These are phyloP conservation scores for Eupeodes latifasciatus DNA, from an alignment of 2,888 invertebrate genomes.

Conservation along the genomic window DNA sequence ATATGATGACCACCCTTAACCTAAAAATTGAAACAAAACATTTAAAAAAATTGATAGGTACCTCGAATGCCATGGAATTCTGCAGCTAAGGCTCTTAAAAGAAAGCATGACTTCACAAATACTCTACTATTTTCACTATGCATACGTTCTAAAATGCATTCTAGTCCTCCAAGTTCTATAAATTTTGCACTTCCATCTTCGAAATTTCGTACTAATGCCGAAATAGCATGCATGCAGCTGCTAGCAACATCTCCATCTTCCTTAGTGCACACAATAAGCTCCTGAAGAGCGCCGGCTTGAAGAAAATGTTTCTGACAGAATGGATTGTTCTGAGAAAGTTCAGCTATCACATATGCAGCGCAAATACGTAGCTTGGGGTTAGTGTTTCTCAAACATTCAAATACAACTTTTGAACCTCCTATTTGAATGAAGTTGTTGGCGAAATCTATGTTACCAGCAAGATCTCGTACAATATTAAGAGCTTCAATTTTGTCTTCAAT, in stretches of 20 bases:
- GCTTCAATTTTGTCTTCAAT: constrained; percentile 86
- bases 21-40: too few species aligned
- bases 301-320: constrained; percentile 91
- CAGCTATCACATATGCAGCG: constrained; percentile 90
- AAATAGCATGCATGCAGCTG: constrained; percentile 91
- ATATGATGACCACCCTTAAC: too few species aligned
- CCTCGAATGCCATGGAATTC: constrained; percentile 86
- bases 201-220: constrained; percentile 89
- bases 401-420: constrained; percentile 91
- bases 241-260: constrained; percentile 85
- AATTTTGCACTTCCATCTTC: constrained; percentile 87
- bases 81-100: constrained; percentile 87
- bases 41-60: constrained; percentile 77
- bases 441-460: constrained; percentile 90
- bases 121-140: constrained; percentile 85
- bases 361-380: constrained; percentile 87
- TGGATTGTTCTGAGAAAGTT: constrained; percentile 93
- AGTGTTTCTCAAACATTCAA: constrained; percentile 87
- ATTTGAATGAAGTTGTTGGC: constrained; percentile 94
- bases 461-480: constrained; percentile 88
- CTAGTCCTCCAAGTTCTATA: constrained; percentile 88
- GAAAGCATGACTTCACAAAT: constrained; percentile 90
- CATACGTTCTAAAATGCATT: constrained; percentile 87
- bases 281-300: constrained; percentile 87
- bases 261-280: constrained; percentile 86